phyloP scores from a whole-genome alignment of 35 echinoderm and acorn worm species.

The Strongylocentrotus purpuratus region DNA sequence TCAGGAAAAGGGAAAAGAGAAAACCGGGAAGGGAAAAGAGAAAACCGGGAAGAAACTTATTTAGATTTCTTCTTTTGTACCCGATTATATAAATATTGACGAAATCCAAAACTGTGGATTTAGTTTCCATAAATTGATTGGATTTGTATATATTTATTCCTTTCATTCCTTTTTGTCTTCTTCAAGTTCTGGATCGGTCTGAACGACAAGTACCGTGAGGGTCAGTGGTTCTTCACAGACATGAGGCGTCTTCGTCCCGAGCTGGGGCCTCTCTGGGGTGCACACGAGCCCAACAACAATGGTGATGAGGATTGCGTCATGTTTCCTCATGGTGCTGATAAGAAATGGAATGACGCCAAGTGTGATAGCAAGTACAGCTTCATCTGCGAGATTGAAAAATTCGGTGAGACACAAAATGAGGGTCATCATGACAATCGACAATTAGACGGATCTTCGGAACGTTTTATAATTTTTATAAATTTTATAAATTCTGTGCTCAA shows the following conservation, averaged over 20 bases:
- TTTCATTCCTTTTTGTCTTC: background rate
- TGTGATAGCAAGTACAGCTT: constrained; percentile 8
- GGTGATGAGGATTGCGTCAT: constrained; percentile 31
- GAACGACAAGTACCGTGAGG: constrained; percentile 42
- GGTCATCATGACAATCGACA: background rate
- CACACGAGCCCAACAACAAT: constrained; percentile 16
- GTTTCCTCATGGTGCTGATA: background rate
- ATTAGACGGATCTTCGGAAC: background rate
- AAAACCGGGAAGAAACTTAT: too few relatives aligned
- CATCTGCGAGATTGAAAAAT: constrained; percentile 35
- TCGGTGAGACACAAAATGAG: background rate
- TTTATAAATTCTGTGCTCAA: too few relatives aligned
- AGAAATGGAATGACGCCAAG: constrained; percentile 11
- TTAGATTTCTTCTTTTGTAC: too few relatives aligned
- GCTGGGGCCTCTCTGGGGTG: background rate
- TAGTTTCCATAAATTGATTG: too few relatives aligned
- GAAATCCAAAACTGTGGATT: too few relatives aligned
- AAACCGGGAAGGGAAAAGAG: too few relatives aligned
- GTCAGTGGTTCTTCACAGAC: constrained; percentile 39
- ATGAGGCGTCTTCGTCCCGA: constrained; percentile 26
- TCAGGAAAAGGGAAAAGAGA: too few relatives aligned
- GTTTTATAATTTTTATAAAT: too few relatives aligned
- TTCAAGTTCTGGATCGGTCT: constrained; percentile 37
- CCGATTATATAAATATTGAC: too few relatives aligned
- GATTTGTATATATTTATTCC: too few relatives aligned